phyloP scores from a whole-genome alignment of 2,888 invertebrate species.

The Chymomyza fuscimana region DNA sequence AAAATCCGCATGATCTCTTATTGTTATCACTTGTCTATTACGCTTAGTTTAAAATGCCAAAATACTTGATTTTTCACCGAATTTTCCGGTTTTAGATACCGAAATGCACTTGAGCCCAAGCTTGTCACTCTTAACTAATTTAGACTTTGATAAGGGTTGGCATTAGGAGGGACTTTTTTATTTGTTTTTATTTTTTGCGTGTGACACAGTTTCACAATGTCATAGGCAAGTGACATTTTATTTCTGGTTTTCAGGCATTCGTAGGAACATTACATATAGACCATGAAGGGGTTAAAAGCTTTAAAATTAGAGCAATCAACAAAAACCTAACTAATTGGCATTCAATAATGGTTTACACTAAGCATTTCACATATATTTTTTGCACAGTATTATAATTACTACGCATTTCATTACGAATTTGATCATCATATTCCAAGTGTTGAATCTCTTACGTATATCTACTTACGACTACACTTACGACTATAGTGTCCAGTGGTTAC shows the following conservation, averaged over 20 bases:
- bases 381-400: background rate
- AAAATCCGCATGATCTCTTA: constrained; percentile 30
- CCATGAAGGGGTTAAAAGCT: background rate
- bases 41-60: constrained; percentile 13
- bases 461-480: no score
- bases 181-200: background rate
- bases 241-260: background rate
- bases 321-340: background rate
- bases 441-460: no score
- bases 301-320: background rate
- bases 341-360: background rate
- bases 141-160: constrained; percentile 33
- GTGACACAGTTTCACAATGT: background rate
- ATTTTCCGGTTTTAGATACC: background rate
- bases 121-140: constrained; percentile 31
- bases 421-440: no score
- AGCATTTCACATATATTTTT: background rate
- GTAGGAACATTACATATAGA: background rate
- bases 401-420: background rate
- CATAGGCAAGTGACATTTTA: background rate
- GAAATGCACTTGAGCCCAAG: background rate
- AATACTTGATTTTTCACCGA: constrained; percentile 16
- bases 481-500: no score
- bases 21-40: constrained; percentile 24
- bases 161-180: background rate